A percentile compares a stretch with the other conserved stretches of the same genome.
These are phyloP conservation scores for Mirza zaza DNA, from an alignment of 2,113 vertebrate species.

Conservation along the genomic window DNA sequence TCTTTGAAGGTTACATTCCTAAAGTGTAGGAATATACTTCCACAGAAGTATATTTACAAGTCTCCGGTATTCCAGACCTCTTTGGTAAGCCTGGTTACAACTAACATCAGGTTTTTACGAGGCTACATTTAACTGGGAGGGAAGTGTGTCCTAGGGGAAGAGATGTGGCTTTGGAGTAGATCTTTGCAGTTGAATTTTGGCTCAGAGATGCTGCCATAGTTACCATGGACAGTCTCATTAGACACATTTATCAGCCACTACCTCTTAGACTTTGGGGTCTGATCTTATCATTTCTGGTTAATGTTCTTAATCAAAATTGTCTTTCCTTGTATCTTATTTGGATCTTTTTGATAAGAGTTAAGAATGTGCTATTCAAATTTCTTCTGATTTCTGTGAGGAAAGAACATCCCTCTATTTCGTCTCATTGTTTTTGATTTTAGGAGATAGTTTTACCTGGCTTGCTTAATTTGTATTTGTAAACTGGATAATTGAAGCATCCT, in stretches of 20 bases:
- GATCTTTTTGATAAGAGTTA: not conserved
- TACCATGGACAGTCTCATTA: not conserved
- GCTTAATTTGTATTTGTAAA: slow-evolving; percentile 47
- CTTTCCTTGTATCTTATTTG: not conserved
- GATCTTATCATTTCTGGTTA: not conserved
- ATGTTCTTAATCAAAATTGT: not conserved
- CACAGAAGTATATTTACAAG: not conserved
- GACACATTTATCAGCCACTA: not conserved
- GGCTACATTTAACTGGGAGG: not conserved
- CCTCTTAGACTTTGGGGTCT: not conserved
- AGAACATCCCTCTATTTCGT: slow-evolving; percentile 19
- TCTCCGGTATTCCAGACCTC: not conserved
- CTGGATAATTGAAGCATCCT: slow-evolving; percentile 23
- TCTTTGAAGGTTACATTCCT: accelerated
- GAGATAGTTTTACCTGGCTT: not conserved
- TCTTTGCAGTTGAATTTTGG: not conserved
- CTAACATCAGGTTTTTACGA: not conserved
- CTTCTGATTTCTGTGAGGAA: slow-evolving; percentile 25
- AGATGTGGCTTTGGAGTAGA: not conserved
- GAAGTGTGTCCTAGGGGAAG: not conserved
- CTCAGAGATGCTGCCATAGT: not conserved
- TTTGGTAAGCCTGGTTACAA: not conserved
- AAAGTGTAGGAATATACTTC: not conserved
- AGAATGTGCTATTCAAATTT: not conserved
- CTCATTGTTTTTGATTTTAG: not conserved